Evolutionary conservation across 2,113 vertebrate species (phyloP), one percentile per base, ranked within the genome.

Genomic region (Vulpes vulpes): DNA sequence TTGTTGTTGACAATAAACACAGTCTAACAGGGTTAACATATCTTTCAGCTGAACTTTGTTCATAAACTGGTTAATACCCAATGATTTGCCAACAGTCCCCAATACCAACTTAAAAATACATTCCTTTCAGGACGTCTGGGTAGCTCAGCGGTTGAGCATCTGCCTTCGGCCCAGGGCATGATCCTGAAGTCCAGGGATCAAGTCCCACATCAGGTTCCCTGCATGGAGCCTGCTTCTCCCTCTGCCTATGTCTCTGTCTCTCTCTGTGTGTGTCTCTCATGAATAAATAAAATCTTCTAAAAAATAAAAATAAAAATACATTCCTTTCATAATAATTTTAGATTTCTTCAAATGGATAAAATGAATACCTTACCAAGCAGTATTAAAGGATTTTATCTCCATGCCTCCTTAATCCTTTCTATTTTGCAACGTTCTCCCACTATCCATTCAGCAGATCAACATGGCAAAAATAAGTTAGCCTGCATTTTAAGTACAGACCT

Each of bases 261-360:
- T 43, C 43, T 43, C 1, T 43, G 6, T 43, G 7, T 43, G 43
- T 7, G 7, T 43, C 43, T 43, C 43, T 43, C 43, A 43, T 43
- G 43, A 43, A 43, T 43, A 43, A 43, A 43, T 43, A 43, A 43
- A 43, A 43, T 43, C 43, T 43, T 43, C 43, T 43, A 43, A 43
- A 43, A 43, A 43, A 43, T 43, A 43, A 43, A 43, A 43, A 43
- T 92, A 87, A 96, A 96, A 79, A 91, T 59, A 59, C 25, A 88
- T 80, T 88, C 78, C 53, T 89, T 91, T 93, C 43, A 43, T 43
- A 96, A 97, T n/a, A 95, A 96, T 78, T 96, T 92, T n/a, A 69
- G 89, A 86, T 92, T 91, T 95, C 20, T 87, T 87, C 14, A 93
- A 85, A 93, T 57, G 57, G 65, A 89, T 92, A 78, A 94, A 95